Evolutionary conservation across 1,140 invertebrate genomes (phyloP).

Genomic region (Telenomus remus): DNA sequence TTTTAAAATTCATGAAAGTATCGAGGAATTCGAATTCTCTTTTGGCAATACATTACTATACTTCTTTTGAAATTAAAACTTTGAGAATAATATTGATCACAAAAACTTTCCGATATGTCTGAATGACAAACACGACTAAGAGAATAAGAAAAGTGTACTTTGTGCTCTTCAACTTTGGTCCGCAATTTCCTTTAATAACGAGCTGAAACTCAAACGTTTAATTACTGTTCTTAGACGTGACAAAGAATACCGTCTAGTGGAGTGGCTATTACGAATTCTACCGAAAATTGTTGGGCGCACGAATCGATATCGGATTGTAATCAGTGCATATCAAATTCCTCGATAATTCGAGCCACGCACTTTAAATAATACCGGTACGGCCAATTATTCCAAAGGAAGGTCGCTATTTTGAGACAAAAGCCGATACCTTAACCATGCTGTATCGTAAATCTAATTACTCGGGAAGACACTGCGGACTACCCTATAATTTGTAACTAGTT

Average conservation of each 20-base stretch:
- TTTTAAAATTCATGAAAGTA: no score
- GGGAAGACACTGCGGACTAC: conserved; percentile 27
- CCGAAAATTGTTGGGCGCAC: conserved; percentile 3
- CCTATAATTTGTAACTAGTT: conserved; percentile 52
- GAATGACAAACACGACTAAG: no score
- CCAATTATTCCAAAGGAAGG: conserved; percentile 18
- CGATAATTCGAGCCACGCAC: conserved; percentile 31
- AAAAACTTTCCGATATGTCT: no score
- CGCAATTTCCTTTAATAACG: conserved; percentile 6
- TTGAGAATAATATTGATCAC: no score
- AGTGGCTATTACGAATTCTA: conserved; percentile 13
- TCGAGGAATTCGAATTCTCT: no score
- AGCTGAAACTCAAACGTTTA: conserved; percentile 16
- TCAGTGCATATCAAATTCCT: conserved; percentile 34
- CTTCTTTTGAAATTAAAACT: no score
- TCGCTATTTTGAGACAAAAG: conserved; percentile 23
- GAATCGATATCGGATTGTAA: conserved; percentile 13
- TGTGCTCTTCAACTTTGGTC: no score
- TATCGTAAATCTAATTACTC: conserved; percentile 52
- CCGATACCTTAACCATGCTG: conserved; percentile 43
- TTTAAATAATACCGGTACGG: conserved; percentile 19
- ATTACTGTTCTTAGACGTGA: conserved; percentile 28
- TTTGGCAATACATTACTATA: no score
- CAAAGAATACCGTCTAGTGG: neutral
- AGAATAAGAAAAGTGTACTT: no score